Percentiles rank a stretch among this genome's conserved stretches.
Evolutionary conservation across 2,113 vertebrate species (phyloP).

Genomic region (Noctilio leporinus): DNA sequence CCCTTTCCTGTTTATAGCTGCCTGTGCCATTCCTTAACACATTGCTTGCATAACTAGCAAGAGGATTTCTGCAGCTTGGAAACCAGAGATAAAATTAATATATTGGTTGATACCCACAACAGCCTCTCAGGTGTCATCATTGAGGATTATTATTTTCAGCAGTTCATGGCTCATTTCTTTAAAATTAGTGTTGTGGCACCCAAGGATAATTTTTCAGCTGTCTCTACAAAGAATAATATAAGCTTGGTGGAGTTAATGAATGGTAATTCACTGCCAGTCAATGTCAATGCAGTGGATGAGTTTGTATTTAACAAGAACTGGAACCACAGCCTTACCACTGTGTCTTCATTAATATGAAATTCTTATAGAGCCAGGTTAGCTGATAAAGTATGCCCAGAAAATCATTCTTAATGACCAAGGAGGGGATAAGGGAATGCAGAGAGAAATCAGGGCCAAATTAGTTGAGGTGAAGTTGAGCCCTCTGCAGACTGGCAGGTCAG

Average conservation of each 20-base stretch:
- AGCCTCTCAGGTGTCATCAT: conserved; percentile 71
- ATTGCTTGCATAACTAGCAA: conserved; percentile 39
- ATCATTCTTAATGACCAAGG: conserved; percentile 68
- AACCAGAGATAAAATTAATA: conserved; percentile 69
- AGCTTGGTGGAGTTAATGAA: conserved; percentile 57
- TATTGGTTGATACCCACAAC: conserved; percentile 67
- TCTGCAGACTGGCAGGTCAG: neutral
- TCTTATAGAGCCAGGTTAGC: conserved; percentile 37
- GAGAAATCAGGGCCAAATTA: conserved; percentile 55
- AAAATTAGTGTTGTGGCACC: conserved; percentile 75
- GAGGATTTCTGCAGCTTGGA: conserved; percentile 54
- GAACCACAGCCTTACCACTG: conserved; percentile 27
- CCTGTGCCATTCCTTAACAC: neutral
- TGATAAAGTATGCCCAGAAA: conserved; percentile 63
- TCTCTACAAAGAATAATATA: conserved; percentile 65
- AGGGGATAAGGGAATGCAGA: conserved; percentile 28
- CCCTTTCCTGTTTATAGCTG: neutral
- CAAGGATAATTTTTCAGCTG: conserved; percentile 74
- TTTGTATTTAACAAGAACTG: conserved; percentile 37
- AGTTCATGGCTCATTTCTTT: conserved; percentile 79
- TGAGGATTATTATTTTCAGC: conserved; percentile 77
- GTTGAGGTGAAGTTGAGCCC: conserved; percentile 18
- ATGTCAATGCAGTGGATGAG: neutral
- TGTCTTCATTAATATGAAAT: conserved; percentile 62
- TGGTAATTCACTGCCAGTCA: conserved; percentile 46